Evolutionary conservation across 2,797 vertebrate genomes (phyloP).

Genomic region (Megalops cyprinoides): DNA sequence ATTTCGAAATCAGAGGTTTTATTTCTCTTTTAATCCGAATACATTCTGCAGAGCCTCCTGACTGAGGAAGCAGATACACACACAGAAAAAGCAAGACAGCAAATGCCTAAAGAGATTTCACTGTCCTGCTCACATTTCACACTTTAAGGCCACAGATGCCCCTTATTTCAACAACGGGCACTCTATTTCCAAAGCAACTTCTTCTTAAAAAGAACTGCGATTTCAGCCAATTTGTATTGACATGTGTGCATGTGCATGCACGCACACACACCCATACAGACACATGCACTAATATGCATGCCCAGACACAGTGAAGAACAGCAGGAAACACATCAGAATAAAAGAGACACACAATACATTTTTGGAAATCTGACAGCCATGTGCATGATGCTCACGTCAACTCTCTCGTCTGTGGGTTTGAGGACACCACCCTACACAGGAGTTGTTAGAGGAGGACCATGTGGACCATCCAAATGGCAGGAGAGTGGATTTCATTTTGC

Average conservation of each 20-base stretch:
- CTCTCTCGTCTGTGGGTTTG: background rate
- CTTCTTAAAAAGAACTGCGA: background rate
- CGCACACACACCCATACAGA: background rate
- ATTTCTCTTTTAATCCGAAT: background rate
- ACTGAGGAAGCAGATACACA: background rate
- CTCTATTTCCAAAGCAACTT: background rate
- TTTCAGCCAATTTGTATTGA: background rate
- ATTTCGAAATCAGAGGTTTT: slow-evolving; percentile 18
- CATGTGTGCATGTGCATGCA: too few species aligned
- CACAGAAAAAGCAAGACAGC: slow-evolving; percentile 3
- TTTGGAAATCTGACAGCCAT: background rate
- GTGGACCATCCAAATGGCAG: too few species aligned
- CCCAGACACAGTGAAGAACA: background rate
- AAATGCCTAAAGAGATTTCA: background rate
- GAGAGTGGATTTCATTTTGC: background rate
- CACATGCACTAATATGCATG: background rate
- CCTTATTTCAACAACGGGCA: background rate
- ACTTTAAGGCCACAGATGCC: slow-evolving; percentile 14
- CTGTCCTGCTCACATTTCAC: background rate
- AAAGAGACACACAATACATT: background rate
- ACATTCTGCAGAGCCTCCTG: background rate
- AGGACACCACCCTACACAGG: background rate
- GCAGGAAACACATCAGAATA: background rate
- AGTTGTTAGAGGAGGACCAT: background rate
- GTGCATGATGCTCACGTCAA: background rate